phyloP scores from a whole-genome alignment of 2,113 vertebrate species.

The Tragulus kanchil region DNA sequence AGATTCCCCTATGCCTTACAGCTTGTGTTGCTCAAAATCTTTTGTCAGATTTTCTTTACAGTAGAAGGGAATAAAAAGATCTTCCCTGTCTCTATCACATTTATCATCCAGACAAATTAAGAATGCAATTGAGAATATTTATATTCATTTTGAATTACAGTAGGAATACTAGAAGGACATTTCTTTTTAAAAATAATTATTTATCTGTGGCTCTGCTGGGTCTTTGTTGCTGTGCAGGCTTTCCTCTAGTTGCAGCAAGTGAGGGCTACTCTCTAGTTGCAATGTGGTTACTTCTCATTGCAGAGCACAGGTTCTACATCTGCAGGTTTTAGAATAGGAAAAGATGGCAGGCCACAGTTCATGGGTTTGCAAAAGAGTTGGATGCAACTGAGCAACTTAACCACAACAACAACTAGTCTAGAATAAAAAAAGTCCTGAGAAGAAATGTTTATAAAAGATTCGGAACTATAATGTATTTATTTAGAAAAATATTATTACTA shows the following conservation, averaged over 20 bases:
- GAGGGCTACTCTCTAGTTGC: not conserved
- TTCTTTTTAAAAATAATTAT: not conserved
- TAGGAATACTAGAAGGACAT: not conserved
- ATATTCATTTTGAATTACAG: slow-evolving; percentile 38
- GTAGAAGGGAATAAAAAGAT: not conserved
- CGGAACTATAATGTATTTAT: not conserved
- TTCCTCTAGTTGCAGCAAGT: not conserved
- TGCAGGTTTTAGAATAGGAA: no score
- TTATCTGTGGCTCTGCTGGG: not conserved
- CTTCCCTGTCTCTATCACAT: not conserved
- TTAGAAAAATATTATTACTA: not conserved
- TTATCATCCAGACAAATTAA: not conserved
- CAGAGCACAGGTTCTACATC: not conserved
- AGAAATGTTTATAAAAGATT: not conserved
- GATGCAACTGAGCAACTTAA: not conserved
- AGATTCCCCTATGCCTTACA: not conserved
- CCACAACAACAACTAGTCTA: not conserved
- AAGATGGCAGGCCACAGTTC: not conserved
- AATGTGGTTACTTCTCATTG: not conserved
- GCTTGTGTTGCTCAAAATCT: not conserved
- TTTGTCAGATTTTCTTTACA: not conserved
- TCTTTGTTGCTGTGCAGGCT: not conserved
- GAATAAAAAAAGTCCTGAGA: slow-evolving; percentile 1
- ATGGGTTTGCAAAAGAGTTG: not conserved
- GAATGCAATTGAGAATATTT: not conserved